These are phyloP conservation scores for Phanerotoma sp. DNA, from an alignment of 2,888 invertebrate species.

Conservation along the genomic window DNA sequence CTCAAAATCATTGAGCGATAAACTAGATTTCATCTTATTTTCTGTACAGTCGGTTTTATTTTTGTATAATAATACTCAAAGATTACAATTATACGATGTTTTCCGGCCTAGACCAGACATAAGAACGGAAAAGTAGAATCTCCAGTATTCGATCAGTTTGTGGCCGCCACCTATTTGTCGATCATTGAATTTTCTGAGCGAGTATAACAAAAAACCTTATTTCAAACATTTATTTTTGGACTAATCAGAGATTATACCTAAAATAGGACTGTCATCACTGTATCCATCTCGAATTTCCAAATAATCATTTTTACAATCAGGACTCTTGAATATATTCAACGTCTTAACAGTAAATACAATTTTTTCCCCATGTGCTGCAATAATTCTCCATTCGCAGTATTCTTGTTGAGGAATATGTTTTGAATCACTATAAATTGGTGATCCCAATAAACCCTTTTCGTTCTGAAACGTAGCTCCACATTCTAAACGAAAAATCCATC, in stretches of 20 bases:
- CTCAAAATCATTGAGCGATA: too few relatives aligned
- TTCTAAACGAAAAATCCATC: conserved; percentile 59
- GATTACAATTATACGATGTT: too few relatives aligned
- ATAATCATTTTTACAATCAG: conserved; percentile 86
- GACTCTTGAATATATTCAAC: conserved; percentile 85
- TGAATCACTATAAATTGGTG: conserved; percentile 68
- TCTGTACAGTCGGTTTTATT: too few relatives aligned
- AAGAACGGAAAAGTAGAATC: too few relatives aligned
- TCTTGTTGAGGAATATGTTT: conserved; percentile 58
- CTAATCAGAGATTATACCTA: conserved; percentile 68
- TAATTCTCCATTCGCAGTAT: conserved; percentile 95
- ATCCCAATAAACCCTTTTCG: conserved; percentile 78
- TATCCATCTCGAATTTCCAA: conserved; percentile 95
- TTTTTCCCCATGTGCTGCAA: conserved; percentile 95
- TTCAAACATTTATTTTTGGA: too few relatives aligned
- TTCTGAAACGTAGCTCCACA: conserved; percentile 91
- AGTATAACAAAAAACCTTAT: too few relatives aligned
- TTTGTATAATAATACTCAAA: too few relatives aligned
- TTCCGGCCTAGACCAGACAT: too few relatives aligned
- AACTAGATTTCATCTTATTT: too few relatives aligned
- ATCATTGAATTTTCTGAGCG: too few relatives aligned
- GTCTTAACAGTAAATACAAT: conserved; percentile 92
- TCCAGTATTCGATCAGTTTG: too few relatives aligned
- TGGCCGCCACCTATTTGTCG: too few relatives aligned
- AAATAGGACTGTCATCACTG: conserved; percentile 85